Base-by-base conservation (phyloP, 2,888 invertebrate genomes). In the Drosophila barbarae region DNA sequence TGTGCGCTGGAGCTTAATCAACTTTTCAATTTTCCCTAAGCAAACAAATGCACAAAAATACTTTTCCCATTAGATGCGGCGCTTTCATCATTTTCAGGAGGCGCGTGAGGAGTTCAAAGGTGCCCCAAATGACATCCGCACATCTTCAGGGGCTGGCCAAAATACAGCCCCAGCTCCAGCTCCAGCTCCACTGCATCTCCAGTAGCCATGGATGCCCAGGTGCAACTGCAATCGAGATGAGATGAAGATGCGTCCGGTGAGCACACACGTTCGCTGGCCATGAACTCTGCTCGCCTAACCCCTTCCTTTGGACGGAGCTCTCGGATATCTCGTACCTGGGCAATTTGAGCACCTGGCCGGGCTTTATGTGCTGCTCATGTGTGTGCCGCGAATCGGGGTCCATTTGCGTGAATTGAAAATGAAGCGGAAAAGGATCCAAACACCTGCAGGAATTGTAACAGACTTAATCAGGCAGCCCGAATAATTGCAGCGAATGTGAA, bases 221-320 rank as follows among this genome's bases (percentile, higher is more conserved):
- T 77, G 84, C 77, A 69, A 59, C 66, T 80, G 75, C 77, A 60
- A 26, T 67, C 67, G 80, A 63, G 75, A 72, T 49, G 49, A 59
- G 60, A 59, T 50, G 64, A 26, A 69, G 69, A 55, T 55, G 59
- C 68, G 51, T 52, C 66, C 39, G 49, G 34, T 34, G 49, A 49
- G 46, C 59, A 54, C 76, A 76, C 87, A 87, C 87, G 88, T 87
- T 74, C 76, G 72, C 73, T 70, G 86, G 79, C 85, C 83, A 72
- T 85, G 88, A 88, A 86, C 87, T 87, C 76, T 87, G 87, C 79
- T 85, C 82, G 79, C 69, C 70, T 85, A 81, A 77, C 84, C 79
- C 77, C 67, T 64, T 47, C 56, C 51, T 82, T 84, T 42, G 75
- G 75, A 68, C 60, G 41, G 12, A 30, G 12, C 46, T 46, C 46